These are phyloP conservation scores for Parochlus steinenii DNA, from an alignment of 2,888 invertebrate species.

Conservation along the genomic window DNA sequence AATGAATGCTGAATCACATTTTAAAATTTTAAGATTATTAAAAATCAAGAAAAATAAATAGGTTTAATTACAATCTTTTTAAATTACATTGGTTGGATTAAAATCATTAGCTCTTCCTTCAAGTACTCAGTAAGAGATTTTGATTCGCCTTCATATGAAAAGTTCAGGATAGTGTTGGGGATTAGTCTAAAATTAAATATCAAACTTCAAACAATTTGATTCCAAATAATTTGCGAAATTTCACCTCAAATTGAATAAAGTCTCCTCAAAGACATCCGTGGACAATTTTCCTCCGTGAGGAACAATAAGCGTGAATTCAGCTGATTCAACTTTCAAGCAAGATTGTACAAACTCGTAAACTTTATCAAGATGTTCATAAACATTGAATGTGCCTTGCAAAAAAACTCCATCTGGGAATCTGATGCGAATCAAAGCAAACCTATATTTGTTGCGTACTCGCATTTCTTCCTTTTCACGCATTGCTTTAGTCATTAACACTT, in stretches of 20 bases:
- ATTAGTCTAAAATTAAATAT: conserved; percentile 40
- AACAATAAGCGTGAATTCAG: conserved; percentile 52
- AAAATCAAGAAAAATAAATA: too few relatives aligned
- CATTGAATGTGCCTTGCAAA: conserved; percentile 69
- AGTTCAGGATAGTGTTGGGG: conserved; percentile 66
- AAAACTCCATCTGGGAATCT: conserved; percentile 67
- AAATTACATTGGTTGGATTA: conserved; percentile 35
- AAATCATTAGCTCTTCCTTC: conserved; percentile 59
- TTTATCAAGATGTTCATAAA: conserved; percentile 57
- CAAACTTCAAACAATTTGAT: not conserved
- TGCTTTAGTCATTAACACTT: conserved; percentile 80
- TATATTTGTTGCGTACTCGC: conserved; percentile 63
- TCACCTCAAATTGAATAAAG: conserved; percentile 46
- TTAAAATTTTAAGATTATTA: too few relatives aligned
- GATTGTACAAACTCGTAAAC: conserved; percentile 68
- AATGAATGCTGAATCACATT: too few relatives aligned
- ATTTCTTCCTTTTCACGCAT: conserved; percentile 86
- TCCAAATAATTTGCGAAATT: not conserved
- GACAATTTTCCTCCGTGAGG: conserved; percentile 48
- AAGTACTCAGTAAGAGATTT: conserved; percentile 42
- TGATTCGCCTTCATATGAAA: conserved; percentile 46
- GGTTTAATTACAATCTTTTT: too few relatives aligned
- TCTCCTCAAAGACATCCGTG: conserved; percentile 50
- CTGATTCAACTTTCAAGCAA: conserved; percentile 46
- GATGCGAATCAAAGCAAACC: conserved; percentile 69